These are phyloP conservation scores for Morus bassanus DNA, from an alignment of 2,797 vertebrate species.

Conservation along the genomic window DNA sequence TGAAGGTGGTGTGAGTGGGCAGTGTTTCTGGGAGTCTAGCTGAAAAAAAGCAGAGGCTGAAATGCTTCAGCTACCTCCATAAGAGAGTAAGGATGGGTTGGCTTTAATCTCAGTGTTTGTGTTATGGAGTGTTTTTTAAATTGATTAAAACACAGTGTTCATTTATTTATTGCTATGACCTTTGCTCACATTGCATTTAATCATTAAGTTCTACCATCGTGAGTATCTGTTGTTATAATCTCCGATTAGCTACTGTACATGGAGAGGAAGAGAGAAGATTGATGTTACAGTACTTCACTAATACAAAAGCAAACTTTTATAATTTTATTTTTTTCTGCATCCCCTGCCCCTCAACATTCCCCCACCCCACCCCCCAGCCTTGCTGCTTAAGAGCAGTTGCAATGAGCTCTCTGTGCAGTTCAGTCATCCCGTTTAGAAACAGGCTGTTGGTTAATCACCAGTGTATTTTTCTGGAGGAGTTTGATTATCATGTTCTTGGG, in stretches of 20 bases:
- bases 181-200: neutral
- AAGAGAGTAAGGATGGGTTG: neutral
- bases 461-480: neutral
- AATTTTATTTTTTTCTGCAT: neutral
- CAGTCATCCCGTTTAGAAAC: neutral
- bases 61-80: neutral
- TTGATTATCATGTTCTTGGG: neutral
- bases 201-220: neutral
- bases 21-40: neutral
- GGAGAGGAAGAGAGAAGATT: neutral
- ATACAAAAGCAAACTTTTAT: neutral
- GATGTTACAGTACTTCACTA: neutral
- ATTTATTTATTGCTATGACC: neutral
- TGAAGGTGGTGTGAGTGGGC: neutral
- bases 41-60: neutral
- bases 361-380: too few relatives aligned
- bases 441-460: neutral
- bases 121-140: neutral
- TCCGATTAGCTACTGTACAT: neutral
- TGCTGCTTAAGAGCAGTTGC: neutral
- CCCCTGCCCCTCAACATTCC: neutral
- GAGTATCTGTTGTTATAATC: neutral
- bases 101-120: neutral
- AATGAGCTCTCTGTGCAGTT: neutral
- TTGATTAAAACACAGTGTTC: neutral